A percentile compares a stretch with the other conserved stretches of the same genome.
Conservation (phyloP, 2,888 invertebrate species). For the Megastigmus dorsalis region DNA sequence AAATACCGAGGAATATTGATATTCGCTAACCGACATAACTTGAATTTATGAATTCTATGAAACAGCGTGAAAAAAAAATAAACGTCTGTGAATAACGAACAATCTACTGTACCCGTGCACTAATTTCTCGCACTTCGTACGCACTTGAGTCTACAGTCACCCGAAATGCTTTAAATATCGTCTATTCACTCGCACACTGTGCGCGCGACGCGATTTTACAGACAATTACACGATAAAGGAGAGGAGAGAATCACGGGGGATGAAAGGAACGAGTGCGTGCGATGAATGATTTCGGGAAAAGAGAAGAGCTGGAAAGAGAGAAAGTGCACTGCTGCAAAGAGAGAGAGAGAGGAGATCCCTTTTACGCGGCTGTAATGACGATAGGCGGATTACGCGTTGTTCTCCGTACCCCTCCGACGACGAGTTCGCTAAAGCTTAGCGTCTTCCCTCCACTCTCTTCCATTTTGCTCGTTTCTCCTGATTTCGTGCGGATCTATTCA, state of each 20-base stretch:
- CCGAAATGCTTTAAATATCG: slow-evolving; percentile 6
- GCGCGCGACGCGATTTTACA: slow-evolving; percentile 4
- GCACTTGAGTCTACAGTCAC: no score
- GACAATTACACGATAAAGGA: slow-evolving; percentile 17
- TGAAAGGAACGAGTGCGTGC: neutral
- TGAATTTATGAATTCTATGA: no score
- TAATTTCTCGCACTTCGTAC: no score
- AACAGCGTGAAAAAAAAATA: no score
- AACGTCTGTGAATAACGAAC: no score
- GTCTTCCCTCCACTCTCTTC: neutral
- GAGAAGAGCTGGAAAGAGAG: neutral
- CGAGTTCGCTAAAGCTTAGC: neutral
- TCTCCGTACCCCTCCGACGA: slow-evolving; percentile 7
- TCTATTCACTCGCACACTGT: neutral
- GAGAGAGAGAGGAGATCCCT: neutral
- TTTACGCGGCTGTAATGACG: neutral
- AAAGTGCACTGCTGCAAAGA: neutral
- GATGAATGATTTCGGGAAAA: slow-evolving; percentile 27
- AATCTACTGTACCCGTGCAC: no score
- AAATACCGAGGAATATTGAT: no score
- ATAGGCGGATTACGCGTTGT: slow-evolving; percentile 44
- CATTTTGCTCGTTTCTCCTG: neutral
- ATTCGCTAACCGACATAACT: no score
- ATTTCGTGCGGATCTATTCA: slow-evolving; percentile 31
- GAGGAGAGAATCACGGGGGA: neutral